Evolutionary conservation across 2,888 invertebrate genomes (phyloP).

Genomic region (Galerucella pusilla): DNA sequence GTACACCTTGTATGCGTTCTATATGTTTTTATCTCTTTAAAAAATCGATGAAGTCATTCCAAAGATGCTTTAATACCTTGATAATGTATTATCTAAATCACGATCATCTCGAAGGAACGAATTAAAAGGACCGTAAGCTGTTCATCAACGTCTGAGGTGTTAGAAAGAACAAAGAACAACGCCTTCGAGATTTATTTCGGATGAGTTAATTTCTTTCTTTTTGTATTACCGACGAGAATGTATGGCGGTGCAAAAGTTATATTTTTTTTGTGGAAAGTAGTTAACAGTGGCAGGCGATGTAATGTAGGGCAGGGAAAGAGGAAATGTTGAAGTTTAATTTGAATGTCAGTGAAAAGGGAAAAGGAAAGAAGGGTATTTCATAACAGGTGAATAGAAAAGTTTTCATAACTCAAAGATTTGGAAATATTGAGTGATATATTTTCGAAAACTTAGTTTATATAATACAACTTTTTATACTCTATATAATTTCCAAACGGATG

Average conservation of each 20-base stretch:
- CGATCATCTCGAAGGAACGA: constrained; percentile 1
- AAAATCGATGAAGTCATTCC: not conserved
- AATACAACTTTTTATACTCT: too few relatives aligned
- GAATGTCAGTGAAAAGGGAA: too few relatives aligned
- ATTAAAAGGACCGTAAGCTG: not conserved
- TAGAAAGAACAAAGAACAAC: constrained; percentile 13
- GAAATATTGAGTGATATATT: too few relatives aligned
- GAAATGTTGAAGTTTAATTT: not conserved
- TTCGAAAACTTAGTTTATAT: too few relatives aligned
- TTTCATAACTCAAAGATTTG: too few relatives aligned
- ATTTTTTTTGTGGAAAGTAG: not conserved
- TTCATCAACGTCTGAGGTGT: constrained; percentile 12
- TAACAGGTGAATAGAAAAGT: too few relatives aligned
- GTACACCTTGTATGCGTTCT: not conserved
- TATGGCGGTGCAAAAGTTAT: not conserved
- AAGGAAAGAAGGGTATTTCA: too few relatives aligned
- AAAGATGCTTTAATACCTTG: not conserved
- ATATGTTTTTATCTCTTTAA: not conserved
- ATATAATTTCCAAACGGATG: too few relatives aligned
- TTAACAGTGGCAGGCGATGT: not conserved
- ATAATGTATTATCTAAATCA: constrained; percentile 4
- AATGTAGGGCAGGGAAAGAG: not conserved
- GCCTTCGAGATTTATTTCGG: constrained; percentile 7
- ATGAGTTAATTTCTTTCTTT: constrained; percentile 12
- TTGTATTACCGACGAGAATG: constrained; percentile 1